These are phyloP conservation scores for Silurus meridionalis DNA, from an alignment of 2,113 vertebrate species.

Conservation along the genomic window DNA sequence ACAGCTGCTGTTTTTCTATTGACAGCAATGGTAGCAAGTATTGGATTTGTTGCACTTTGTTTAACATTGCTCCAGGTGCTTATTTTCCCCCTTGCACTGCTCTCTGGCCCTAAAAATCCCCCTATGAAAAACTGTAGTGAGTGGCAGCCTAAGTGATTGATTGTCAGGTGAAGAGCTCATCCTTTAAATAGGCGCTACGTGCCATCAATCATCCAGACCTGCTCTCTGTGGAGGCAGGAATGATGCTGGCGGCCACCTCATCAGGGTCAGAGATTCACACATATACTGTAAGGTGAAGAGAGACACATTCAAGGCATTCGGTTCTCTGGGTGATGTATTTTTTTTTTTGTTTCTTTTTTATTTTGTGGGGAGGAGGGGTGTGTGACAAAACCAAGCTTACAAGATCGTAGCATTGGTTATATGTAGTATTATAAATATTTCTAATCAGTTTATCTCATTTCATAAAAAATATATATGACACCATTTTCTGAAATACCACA, in stretches of 20 bases:
- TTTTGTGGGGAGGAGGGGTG: too few relatives aligned
- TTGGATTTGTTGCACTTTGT: constrained; percentile 39
- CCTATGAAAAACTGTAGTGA: constrained; percentile 36
- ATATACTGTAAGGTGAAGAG: neutral
- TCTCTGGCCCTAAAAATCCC: constrained; percentile 31
- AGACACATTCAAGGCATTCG: neutral
- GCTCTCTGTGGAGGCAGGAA: constrained; percentile 26
- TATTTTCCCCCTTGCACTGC: constrained; percentile 27
- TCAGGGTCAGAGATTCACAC: neutral
- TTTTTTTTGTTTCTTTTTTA: too few relatives aligned
- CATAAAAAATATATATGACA: too few relatives aligned
- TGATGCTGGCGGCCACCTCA: constrained; percentile 1
- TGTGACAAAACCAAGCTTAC: too few relatives aligned
- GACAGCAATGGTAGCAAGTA: constrained; percentile 26
- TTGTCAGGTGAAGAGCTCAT: constrained; percentile 60
- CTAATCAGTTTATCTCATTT: too few relatives aligned
- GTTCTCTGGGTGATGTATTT: neutral
- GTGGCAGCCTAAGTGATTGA: constrained; percentile 58
- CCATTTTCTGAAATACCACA: too few relatives aligned
- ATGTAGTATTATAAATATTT: too few relatives aligned
- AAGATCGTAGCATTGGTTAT: too few relatives aligned
- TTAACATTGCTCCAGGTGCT: constrained; percentile 27
- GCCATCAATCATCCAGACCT: constrained; percentile 60
- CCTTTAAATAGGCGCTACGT: constrained; percentile 56
- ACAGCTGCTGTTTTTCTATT: constrained; percentile 36